Evolutionary conservation across 2,113 vertebrate genomes (phyloP).

Genomic region (Romanogobio albipinnatus): DNA sequence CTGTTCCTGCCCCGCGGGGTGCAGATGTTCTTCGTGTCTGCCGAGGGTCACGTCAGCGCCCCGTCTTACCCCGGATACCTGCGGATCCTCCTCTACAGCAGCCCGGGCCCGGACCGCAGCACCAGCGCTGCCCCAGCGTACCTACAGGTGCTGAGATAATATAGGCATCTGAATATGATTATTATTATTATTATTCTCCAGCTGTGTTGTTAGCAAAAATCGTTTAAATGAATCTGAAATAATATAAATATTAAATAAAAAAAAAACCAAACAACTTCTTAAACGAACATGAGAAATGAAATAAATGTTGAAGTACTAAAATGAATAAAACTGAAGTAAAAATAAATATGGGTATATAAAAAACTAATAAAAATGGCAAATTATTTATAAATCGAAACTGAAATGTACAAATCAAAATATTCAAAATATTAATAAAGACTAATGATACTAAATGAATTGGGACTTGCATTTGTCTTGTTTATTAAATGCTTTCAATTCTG

Average conservation of each 20-base stretch:
- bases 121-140: conserved; percentile 77
- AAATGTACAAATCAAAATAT: not conserved
- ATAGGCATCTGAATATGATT: no score
- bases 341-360: not conserved
- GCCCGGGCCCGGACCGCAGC: conserved; percentile 65
- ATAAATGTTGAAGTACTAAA: not conserved
- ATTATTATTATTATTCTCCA: not conserved
- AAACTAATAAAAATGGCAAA: not conserved
- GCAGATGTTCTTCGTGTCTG: conserved; percentile 93
- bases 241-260: not conserved
- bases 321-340: not conserved
- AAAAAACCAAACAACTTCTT: not conserved
- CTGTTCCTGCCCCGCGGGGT: conserved; percentile 88
- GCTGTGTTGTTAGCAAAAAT: not conserved
- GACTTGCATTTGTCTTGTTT: no score
- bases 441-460: not conserved
- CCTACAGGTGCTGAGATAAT: no score
- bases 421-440: not conserved
- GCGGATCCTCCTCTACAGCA: conserved; percentile 81
- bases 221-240: no score
- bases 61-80: conserved; percentile 90
- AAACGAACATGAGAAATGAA: not conserved
- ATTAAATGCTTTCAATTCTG: not conserved
- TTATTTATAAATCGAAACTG: not conserved
- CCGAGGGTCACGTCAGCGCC: conserved; percentile 88